phyloP scores from a whole-genome alignment of 2,113 vertebrate species.

The Actenoides hombroni region DNA sequence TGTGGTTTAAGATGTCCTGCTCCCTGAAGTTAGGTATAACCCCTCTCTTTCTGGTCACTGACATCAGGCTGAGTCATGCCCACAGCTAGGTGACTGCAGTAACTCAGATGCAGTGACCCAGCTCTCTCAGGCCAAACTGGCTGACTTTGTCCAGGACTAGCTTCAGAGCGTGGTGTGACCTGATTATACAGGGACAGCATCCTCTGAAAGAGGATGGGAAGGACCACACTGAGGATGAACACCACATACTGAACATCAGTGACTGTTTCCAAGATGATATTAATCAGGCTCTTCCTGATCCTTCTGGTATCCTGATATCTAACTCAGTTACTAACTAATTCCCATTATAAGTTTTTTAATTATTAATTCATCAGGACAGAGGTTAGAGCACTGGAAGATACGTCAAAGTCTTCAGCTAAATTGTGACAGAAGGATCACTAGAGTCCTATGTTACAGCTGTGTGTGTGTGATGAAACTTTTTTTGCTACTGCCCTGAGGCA shows the following conservation, averaged over 20 bases:
- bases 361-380: conserved; percentile 30
- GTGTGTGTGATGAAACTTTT: background rate
- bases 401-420: background rate
- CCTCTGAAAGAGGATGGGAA: background rate
- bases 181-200: background rate
- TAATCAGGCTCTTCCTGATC: background rate
- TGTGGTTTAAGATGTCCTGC: background rate
- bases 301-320: background rate
- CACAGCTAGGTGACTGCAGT: rapidly evolving
- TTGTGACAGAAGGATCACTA: background rate
- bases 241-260: rapidly evolving
- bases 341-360: conserved; percentile 11
- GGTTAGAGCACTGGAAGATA: background rate
- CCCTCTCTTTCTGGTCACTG: background rate
- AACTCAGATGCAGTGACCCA: background rate
- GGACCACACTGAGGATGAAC: background rate
- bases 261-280: background rate
- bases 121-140: background rate
- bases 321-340: background rate
- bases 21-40: background rate
- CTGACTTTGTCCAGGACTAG: background rate
- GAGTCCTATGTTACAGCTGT: background rate
- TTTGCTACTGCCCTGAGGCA: background rate
- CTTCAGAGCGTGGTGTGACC: background rate
- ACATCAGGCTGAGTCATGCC: rapidly evolving